Conservation (phyloP, 1,140 invertebrate genomes). For the Propsilocerus akamusi region DNA sequence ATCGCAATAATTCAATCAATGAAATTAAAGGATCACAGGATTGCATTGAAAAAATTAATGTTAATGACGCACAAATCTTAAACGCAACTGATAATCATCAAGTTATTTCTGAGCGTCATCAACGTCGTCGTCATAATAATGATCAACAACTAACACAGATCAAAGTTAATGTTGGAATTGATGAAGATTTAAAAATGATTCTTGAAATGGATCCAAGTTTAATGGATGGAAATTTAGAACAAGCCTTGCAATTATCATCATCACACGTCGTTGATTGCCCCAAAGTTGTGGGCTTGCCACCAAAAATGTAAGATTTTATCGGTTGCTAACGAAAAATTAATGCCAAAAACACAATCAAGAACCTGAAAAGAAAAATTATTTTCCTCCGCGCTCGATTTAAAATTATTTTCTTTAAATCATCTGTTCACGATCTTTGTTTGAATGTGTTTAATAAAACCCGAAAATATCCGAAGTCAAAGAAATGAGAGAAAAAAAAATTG, state of each 20-base stretch:
- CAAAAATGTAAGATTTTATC: neutral
- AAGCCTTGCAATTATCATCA: neutral
- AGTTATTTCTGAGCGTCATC: neutral
- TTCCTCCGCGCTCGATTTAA: too few species aligned
- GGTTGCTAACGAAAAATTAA: neutral
- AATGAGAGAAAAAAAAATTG: too few species aligned
- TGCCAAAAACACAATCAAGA: too few species aligned
- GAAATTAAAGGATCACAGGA: neutral
- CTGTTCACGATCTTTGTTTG: too few species aligned
- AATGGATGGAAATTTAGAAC: conserved; percentile 22
- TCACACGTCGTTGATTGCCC: too few species aligned
- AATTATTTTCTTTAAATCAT: too few species aligned
- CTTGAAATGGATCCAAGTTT: conserved; percentile 40
- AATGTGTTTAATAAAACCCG: too few species aligned
- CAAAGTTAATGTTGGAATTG: conserved; percentile 34
- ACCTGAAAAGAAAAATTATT: too few species aligned
- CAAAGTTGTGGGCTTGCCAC: too few species aligned
- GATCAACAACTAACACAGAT: conserved; percentile 11
- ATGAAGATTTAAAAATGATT: conserved; percentile 39
- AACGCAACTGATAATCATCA: neutral
- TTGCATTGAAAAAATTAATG: neutral
- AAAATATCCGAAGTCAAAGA: too few species aligned
- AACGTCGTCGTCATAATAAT: neutral
- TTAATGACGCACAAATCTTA: neutral
- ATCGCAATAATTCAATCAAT: neutral